These are phyloP conservation scores for Ophthalmolycus amberensis DNA, from an alignment of 2,113 vertebrate genomes.

Conservation along the genomic window DNA sequence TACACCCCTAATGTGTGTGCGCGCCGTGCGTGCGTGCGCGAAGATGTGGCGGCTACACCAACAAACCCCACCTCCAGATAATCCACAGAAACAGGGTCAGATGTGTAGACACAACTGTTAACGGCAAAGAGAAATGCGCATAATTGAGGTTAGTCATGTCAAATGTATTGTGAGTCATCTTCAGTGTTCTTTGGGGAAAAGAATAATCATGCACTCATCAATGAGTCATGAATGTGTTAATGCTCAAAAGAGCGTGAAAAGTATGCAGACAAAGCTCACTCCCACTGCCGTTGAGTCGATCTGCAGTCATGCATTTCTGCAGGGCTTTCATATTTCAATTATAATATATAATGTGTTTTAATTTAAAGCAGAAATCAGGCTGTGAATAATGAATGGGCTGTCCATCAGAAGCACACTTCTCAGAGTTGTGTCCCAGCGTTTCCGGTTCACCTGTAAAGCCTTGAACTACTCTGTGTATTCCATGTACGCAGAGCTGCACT, in stretches of 20 bases:
- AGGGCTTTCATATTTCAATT: slow-evolving; percentile 51
- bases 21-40: too few relatives aligned
- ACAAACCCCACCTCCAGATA: not conserved
- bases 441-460: not conserved
- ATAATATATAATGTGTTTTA: slow-evolving; percentile 56
- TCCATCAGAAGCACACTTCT: not conserved
- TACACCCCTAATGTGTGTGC: too few relatives aligned
- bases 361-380: slow-evolving; percentile 40
- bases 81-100: not conserved
- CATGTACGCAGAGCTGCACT: not conserved
- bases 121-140: not conserved
- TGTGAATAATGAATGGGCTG: slow-evolving; percentile 51
- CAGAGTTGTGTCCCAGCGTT: not conserved
- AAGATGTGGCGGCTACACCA: not conserved
- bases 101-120: not conserved
- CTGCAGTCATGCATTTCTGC: slow-evolving; percentile 17
- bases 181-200: not conserved
- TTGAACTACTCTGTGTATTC: not conserved
- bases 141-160: slow-evolving; percentile 20
- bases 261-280: slow-evolving; percentile 22
- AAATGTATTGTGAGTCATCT: not conserved
- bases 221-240: slow-evolving; percentile 35
- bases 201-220: slow-evolving; percentile 3
- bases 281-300: not conserved
- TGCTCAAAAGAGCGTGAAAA: slow-evolving; percentile 26